These are phyloP conservation scores for Corythornis leucogaster DNA, from an alignment of 2,797 vertebrate genomes.

Conservation along the genomic window DNA sequence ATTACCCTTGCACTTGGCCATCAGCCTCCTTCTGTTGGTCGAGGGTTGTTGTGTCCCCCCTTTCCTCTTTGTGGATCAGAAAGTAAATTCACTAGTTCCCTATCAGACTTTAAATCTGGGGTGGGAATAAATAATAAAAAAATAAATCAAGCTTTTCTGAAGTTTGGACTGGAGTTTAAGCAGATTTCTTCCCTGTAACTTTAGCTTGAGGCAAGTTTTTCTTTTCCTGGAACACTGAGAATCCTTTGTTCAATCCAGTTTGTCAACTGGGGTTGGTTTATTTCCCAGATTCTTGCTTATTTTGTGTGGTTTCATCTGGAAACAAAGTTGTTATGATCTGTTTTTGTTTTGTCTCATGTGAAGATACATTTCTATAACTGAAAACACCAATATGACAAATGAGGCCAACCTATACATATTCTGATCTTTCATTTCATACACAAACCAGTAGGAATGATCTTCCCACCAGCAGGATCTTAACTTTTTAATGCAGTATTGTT, in stretches of 20 bases:
- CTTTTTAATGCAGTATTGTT: neutral
- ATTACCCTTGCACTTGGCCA: neutral
- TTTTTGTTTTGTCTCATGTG: neutral
- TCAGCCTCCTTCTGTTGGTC: neutral
- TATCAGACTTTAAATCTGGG: neutral
- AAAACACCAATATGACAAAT: neutral
- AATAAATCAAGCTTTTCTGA: neutral
- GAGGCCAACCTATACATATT: neutral
- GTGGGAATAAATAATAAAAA: too few relatives aligned
- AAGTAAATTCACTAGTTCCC: neutral
- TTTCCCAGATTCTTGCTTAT: neutral
- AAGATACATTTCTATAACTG: neutral
- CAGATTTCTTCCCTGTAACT: neutral
- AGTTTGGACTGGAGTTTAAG: neutral
- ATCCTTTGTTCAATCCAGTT: neutral
- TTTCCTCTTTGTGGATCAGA: neutral
- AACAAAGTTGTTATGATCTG: neutral
- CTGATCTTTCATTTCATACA: neutral
- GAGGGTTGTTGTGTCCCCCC: neutral
- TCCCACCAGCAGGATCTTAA: neutral
- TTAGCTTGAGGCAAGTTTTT: neutral
- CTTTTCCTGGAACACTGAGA: neutral
- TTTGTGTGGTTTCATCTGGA: neutral
- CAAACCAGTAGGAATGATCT: neutral
- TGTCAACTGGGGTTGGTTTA: neutral